A percentile compares a stretch with the other conserved stretches of the same genome.
phyloP scores from a whole-genome alignment of 2,797 vertebrate species.

The Argentina silus region DNA sequence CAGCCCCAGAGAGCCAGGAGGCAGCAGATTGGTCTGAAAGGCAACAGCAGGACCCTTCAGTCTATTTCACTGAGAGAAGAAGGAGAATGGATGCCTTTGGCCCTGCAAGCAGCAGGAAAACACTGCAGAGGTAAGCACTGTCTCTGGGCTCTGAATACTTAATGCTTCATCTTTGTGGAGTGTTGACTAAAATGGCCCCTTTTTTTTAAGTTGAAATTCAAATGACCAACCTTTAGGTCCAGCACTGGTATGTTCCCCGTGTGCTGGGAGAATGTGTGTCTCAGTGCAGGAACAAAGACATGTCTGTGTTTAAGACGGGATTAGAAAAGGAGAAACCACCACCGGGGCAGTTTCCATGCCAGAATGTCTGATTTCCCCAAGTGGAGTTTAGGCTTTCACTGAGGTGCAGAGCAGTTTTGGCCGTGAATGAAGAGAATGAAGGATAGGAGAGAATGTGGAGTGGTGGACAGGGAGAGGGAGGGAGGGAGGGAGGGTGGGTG shows the following conservation, averaged over 20 bases:
- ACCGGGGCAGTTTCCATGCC: constrained; percentile 15
- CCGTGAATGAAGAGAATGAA: constrained; percentile 1
- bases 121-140: too few relatives aligned
- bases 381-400: constrained; percentile 12
- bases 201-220: not conserved
- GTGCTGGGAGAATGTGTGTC: not conserved
- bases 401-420: constrained; percentile 18
- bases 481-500: not conserved
- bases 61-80: not conserved
- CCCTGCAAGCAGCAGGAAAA: not conserved
- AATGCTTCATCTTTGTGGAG: not conserved
- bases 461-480: not conserved
- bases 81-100: not conserved
- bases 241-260: not conserved
- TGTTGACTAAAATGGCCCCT: not conserved
- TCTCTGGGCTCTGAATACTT: not conserved
- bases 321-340: constrained; percentile 9
- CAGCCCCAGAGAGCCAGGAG: not conserved
- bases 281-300: constrained; percentile 16
- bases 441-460: not conserved
- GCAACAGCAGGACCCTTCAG: not conserved
- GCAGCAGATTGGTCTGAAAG: not conserved
- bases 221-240: not conserved
- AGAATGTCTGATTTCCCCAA: constrained; percentile 20
- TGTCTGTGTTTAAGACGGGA: constrained; percentile 15